Evolutionary conservation across 1,140 invertebrate genomes (phyloP), one percentile per base, ranked within the genome.

Genomic region (Drosophila jambulina): DNA sequence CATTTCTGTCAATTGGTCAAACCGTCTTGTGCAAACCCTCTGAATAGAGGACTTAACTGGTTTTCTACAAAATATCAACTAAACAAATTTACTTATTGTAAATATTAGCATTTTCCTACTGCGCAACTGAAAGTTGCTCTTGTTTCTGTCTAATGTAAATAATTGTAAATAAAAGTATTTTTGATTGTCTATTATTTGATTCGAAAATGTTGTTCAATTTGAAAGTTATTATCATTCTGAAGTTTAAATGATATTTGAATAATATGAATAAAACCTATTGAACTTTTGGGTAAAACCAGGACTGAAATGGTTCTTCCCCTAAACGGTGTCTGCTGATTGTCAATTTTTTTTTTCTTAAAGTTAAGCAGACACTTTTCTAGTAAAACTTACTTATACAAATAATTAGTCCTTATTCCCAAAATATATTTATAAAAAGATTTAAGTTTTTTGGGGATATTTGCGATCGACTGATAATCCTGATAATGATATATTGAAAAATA

Each of bases 21-120:
- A 32, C 21, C 49, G 13, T 19, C 13, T 23, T 34, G 46, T 65
- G 38, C 62, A 65, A 61, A 45, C 29, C 38, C 15, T 21, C 21
- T 34, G 25, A 10, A 49, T 25, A 38, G 12, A 10, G 36, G 13
- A 32, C 23, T 5, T 38, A 36, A 45, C 32, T 46, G 29, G 58
- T 23, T 36, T 27, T 64, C 19, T 40, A 21, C 34, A 19, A 54
- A 56, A 68, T 25, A 4, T 17, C 40, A 25, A 40, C 36, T 45
- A 23, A n/a, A 32, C 15, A 34, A 10, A 32, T 27, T 23, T 25
- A 45, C 25, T 29, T 23, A 8, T 9, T 13, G 56, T 23, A 29
- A 15, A 68, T 68, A 68, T 70, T 29, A 15, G 9, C 27, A 29
- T 36, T 36, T 27, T 36, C 12, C 2, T 15, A 53, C 23, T 54